Conservation (phyloP, 92 coral and sea anemone genomes). For the Siderastrea radians region DNA sequence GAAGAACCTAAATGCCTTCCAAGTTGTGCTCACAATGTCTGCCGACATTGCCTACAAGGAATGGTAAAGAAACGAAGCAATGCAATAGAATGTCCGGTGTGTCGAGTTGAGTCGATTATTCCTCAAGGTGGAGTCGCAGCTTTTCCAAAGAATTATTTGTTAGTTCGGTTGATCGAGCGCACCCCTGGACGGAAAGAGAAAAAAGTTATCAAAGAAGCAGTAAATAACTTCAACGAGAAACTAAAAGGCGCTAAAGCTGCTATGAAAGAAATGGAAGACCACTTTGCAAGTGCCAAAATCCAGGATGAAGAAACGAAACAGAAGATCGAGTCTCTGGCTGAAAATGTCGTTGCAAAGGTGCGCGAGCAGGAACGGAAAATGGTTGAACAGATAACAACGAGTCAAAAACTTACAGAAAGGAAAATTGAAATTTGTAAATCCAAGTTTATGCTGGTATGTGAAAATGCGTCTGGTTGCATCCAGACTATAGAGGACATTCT, state of each 20-base stretch:
- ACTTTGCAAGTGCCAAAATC: constrained; percentile 24
- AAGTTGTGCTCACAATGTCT: constrained; percentile 75
- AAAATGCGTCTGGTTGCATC: constrained; percentile 39
- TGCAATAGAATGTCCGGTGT: constrained; percentile 52
- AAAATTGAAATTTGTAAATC: constrained; percentile 1
- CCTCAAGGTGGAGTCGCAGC: constrained; percentile 52
- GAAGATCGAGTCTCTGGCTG: constrained; percentile 19
- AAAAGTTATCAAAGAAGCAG: constrained; percentile 24
- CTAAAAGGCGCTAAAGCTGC: constrained; percentile 27
- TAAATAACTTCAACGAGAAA: constrained; percentile 42
- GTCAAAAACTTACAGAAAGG: constrained; percentile 20
- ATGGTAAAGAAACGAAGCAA: constrained; percentile 19
- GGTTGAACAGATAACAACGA: constrained; percentile 17
- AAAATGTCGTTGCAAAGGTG: constrained; percentile 25
- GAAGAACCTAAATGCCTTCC: constrained; percentile 77
- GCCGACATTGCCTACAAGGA: constrained; percentile 49
- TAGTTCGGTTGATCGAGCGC: constrained; percentile 60
- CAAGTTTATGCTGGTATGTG: constrained; percentile 14
- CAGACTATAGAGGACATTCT: constrained; percentile 35
- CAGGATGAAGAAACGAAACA: constrained; percentile 26
- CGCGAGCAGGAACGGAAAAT: constrained; percentile 37
- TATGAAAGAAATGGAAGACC: constrained; percentile 39
- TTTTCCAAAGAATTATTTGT: constrained; percentile 60
- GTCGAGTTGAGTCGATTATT: constrained; percentile 53
- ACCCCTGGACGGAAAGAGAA: constrained; percentile 70